These are phyloP conservation scores for Listronotus bonariensis DNA, from an alignment of 1,140 invertebrate genomes.

Conservation along the genomic window DNA sequence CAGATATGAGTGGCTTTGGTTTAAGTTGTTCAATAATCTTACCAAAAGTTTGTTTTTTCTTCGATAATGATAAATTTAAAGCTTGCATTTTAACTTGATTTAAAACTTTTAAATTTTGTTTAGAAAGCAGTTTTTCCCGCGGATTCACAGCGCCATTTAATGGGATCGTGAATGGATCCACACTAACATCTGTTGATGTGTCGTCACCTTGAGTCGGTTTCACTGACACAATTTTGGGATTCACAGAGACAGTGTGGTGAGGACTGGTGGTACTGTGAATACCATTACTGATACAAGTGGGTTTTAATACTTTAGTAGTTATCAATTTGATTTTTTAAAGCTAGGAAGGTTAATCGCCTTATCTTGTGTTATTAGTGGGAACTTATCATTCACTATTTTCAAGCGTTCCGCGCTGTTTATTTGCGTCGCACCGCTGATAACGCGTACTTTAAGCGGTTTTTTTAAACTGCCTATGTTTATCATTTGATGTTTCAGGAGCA, in stretches of 20 bases:
- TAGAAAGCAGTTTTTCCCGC: slow-evolving; percentile 20
- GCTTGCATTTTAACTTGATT: slow-evolving; percentile 33
- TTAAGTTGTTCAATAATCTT: not conserved
- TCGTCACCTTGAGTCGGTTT: not conserved
- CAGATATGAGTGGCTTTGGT: not conserved
- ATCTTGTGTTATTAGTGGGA: not conserved
- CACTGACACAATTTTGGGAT: slow-evolving; percentile 6
- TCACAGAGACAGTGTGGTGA: not conserved
- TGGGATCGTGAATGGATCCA: not conserved
- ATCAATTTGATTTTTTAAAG: slow-evolving; percentile 15
- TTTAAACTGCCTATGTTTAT: slow-evolving; percentile 9
- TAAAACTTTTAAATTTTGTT: slow-evolving; percentile 18
- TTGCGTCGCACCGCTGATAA: slow-evolving; percentile 15
- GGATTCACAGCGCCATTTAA: not conserved
- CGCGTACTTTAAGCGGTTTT: slow-evolving; percentile 15
- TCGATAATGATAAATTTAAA: slow-evolving; percentile 26
- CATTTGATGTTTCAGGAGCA: slow-evolving; percentile 21
- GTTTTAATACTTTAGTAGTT: slow-evolving; percentile 2
- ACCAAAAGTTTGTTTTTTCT: slow-evolving; percentile 1
- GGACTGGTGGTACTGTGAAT: slow-evolving; percentile 1
- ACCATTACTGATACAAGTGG: not conserved
- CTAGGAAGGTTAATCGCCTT: not conserved
- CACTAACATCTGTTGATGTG: not conserved
- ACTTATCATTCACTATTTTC: slow-evolving; percentile 5
- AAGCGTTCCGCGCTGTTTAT: not conserved